Base-by-base conservation (phyloP, 2,888 invertebrate species). In the Lasioglossum calceatum region DNA sequence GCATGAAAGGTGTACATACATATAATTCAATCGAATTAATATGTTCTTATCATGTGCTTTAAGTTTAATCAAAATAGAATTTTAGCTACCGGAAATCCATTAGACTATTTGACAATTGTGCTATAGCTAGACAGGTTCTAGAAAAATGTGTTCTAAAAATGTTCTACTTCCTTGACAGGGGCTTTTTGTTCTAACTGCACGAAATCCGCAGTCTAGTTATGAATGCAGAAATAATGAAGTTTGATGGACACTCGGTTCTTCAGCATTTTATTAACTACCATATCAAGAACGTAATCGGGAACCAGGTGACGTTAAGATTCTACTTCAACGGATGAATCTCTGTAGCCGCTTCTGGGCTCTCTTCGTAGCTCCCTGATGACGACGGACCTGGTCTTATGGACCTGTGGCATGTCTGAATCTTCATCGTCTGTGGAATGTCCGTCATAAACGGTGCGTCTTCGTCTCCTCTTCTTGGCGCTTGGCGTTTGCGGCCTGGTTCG, bases 341-440 rank as follows among this genome's bases (percentile, higher is more conserved):
- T 90, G 78, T 92, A 92, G 23, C 93, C 93, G 67, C 94, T 92
- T 81, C 92, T 91, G 4, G 95, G 94, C 78, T 95, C 94, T 19
- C 89, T 90, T 16, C 90, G 86, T 75, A 94, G 89, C 77, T 93
- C 93, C 27, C 89, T 92, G 76, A 94, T 93, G 12, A 92, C 84
- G 44, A 92, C 82, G 78, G 87, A 87, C 61, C 80, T 84, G 36
- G 67, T 84, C 10, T 85, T 88, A 44, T 74, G 72, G 10, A 77
- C 42, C 14, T 36, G 77, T 5, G 89, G 87, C 1, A 90, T 50
- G 36, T 95, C 94, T 5, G 96, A 96, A 89, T 95, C 95, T 85
- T 96, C 95, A 95, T 96, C 95, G 93, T 95, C 92, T 92, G 95
- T 92, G 92, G 95, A 93, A 90, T 95, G 92, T 89, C 95, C 87